These are phyloP conservation scores for Neolamprologus sp. DNA, from an alignment of 2,113 vertebrate species.

Conservation along the genomic window DNA sequence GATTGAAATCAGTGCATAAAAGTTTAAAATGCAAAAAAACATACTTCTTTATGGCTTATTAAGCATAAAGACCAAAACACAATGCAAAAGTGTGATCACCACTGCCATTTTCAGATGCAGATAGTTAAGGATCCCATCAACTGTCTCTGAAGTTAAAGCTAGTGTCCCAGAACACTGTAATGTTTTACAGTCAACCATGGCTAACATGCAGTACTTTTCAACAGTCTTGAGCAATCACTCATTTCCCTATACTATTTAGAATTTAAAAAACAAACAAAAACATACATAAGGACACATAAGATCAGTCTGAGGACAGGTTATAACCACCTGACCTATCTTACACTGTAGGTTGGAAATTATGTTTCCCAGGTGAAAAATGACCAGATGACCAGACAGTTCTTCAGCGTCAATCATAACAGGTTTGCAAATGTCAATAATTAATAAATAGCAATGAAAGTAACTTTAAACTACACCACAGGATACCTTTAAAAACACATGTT, in stretches of 20 bases:
- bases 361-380: neutral
- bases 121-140: neutral
- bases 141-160: neutral
- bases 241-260: neutral
- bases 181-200: neutral
- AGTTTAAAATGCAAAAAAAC: neutral
- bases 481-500: neutral
- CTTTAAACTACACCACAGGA: neutral
- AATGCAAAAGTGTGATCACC: neutral
- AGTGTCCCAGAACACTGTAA: neutral
- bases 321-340: neutral
- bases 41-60: neutral
- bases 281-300: neutral
- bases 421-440: neutral
- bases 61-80: neutral
- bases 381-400: neutral
- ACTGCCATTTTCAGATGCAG: neutral
- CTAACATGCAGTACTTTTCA: neutral
- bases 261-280: neutral
- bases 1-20: neutral
- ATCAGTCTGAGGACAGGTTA: neutral
- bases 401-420: neutral
- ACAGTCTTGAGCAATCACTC: neutral
- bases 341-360: neutral
- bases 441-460: neutral